phyloP scores from a whole-genome alignment of 1,140 invertebrate species.

The Diorhabda sublineata region DNA sequence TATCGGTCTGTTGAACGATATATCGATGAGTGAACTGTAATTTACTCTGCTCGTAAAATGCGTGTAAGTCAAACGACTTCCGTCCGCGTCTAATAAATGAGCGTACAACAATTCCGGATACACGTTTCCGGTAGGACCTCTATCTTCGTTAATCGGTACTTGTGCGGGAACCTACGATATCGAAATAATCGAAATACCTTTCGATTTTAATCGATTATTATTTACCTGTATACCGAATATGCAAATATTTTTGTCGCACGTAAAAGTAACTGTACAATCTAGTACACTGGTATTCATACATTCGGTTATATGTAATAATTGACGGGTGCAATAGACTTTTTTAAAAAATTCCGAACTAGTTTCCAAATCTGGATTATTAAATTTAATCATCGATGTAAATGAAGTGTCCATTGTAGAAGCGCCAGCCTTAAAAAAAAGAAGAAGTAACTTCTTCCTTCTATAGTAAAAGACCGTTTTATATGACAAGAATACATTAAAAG shows the following conservation, averaged over 20 bases:
- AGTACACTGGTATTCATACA: conserved; percentile 66
- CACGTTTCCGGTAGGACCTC: conserved; percentile 40
- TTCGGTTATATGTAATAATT: conserved; percentile 59
- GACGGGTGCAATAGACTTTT: conserved; percentile 63
- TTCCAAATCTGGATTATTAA: conserved; percentile 28
- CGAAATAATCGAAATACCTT: background rate
- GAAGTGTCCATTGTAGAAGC: conserved; percentile 44
- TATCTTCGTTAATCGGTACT: conserved; percentile 49
- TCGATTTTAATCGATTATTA: too few species aligned
- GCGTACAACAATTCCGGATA: conserved; percentile 77
- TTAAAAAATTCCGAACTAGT: conserved; percentile 36
- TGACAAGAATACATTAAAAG: too few species aligned
- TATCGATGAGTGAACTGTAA: conserved; percentile 65
- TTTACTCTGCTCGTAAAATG: conserved; percentile 70
- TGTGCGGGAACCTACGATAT: conserved; percentile 57
- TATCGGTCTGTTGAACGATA: conserved; percentile 72
- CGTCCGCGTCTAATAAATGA: conserved; percentile 71
- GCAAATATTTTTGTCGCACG: conserved; percentile 73
- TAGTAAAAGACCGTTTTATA: background rate
- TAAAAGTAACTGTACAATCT: conserved; percentile 71
- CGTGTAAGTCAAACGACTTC: conserved; percentile 70
- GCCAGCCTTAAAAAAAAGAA: conserved; percentile 26
- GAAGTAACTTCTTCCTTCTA: background rate
- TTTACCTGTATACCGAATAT: conserved; percentile 63
- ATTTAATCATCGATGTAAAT: conserved; percentile 40